These are phyloP conservation scores for Amphimallon solstitiale DNA, from an alignment of 2,888 invertebrate genomes.

Conservation along the genomic window DNA sequence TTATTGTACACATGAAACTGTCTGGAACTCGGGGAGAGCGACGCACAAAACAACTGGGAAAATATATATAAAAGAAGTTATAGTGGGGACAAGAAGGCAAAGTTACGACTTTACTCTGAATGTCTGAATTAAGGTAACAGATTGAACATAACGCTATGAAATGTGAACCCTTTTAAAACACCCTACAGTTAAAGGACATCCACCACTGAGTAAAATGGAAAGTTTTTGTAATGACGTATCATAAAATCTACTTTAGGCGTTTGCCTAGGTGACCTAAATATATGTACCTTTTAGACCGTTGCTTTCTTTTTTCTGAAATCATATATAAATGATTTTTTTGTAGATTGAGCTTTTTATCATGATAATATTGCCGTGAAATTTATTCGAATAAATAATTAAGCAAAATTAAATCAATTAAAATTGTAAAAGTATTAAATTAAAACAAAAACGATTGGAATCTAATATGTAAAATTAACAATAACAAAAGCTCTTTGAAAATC, in stretches of 20 bases:
- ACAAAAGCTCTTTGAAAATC: too few species aligned
- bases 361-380: too few species aligned
- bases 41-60: background rate
- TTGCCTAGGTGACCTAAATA: slow-evolving; percentile 3
- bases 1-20: too few species aligned
- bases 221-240: slow-evolving; percentile 26
- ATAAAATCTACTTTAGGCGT: slow-evolving; percentile 16
- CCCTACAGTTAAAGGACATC: slow-evolving; percentile 17
- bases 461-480: too few species aligned
- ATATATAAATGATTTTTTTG: background rate
- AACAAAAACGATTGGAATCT: too few species aligned
- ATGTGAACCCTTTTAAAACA: slow-evolving; percentile 32
- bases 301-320: background rate
- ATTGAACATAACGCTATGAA: slow-evolving; percentile 27
- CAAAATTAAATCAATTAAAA: too few species aligned
- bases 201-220: slow-evolving; percentile 17
- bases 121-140: slow-evolving; percentile 31
- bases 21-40: too few species aligned
- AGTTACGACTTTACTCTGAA: slow-evolving; percentile 9
- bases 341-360: too few species aligned
- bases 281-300: slow-evolving; percentile 6
- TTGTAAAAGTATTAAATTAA: too few species aligned
- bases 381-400: too few species aligned
- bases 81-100: background rate
- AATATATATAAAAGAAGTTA: slow-evolving; percentile 11